phyloP scores from a whole-genome alignment of 2,113 vertebrate genomes.

The Dunckerocampus dactyliophorus region DNA sequence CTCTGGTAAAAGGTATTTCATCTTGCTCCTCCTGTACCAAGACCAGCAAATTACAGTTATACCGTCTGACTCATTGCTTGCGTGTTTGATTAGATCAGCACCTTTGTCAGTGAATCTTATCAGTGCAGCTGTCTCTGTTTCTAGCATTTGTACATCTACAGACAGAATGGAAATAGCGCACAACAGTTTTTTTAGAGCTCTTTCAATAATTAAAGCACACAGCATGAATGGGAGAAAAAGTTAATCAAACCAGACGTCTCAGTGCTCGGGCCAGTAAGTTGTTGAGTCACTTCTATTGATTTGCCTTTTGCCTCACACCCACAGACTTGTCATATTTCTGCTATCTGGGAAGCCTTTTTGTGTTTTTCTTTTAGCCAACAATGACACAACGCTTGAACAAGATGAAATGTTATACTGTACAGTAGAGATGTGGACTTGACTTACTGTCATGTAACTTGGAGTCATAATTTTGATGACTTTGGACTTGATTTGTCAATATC shows the following conservation, averaged over 20 bases:
- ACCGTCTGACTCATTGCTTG: slow-evolving; percentile 2
- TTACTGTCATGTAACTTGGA: too few relatives aligned
- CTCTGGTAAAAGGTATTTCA: background rate
- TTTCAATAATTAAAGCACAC: slow-evolving; percentile 7
- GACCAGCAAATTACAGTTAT: background rate
- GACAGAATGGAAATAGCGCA: slow-evolving; percentile 1
- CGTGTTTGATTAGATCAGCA: background rate
- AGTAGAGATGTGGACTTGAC: too few relatives aligned
- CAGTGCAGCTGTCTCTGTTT: background rate
- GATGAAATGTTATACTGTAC: too few relatives aligned
- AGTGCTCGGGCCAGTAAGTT: slow-evolving; percentile 25
- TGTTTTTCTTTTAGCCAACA: too few relatives aligned
- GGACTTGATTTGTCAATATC: too few relatives aligned
- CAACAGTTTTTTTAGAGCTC: background rate
- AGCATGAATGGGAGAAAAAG: background rate
- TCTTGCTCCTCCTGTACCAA: background rate
- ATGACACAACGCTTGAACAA: too few relatives aligned
- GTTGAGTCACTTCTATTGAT: slow-evolving; percentile 25
- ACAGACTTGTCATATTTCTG: too few relatives aligned
- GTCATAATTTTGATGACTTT: too few relatives aligned
- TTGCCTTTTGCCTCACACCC: background rate
- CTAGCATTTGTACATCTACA: background rate
- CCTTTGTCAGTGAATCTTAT: background rate
- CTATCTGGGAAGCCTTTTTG: too few relatives aligned
- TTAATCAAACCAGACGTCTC: slow-evolving; percentile 10